These are phyloP conservation scores for Agapetus fuscipes DNA, from an alignment of 2,888 invertebrate genomes.

Conservation along the genomic window DNA sequence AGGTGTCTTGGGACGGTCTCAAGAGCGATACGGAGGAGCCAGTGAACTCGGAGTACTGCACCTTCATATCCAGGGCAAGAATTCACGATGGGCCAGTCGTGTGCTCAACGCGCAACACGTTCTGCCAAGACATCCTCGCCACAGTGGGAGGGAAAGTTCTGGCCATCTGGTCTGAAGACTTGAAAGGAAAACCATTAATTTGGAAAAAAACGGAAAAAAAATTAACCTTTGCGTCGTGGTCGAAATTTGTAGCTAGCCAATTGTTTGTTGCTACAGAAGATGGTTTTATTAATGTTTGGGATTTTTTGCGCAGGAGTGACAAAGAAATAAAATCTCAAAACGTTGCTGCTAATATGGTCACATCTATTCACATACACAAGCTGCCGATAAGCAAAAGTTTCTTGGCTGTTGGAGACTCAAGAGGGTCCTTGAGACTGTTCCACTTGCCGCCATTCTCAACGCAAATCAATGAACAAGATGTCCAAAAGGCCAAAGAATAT, in stretches of 20 bases:
- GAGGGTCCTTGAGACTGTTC: conserved; percentile 58
- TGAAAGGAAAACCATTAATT: conserved; percentile 49
- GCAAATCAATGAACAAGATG: conserved; percentile 34
- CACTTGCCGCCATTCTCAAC: conserved; percentile 46
- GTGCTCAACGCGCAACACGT: conserved; percentile 50
- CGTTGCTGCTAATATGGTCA: conserved; percentile 56
- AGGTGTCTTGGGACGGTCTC: conserved; percentile 57
- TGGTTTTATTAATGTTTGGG: conserved; percentile 75
- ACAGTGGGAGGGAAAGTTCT: conserved; percentile 68
- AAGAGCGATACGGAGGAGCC: conserved; percentile 52
- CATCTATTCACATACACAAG: conserved; percentile 51
- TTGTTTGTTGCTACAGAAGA: conserved; percentile 62
- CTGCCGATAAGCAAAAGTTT: conserved; percentile 47
- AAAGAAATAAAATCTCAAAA: conserved; percentile 56
- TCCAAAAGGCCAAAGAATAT: conserved; percentile 35
- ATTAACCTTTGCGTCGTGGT: conserved; percentile 63
- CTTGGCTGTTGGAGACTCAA: conserved; percentile 57
- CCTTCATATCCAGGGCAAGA: conserved; percentile 36
- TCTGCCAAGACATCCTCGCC: conserved; percentile 49
- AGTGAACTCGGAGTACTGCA: conserved; percentile 50
- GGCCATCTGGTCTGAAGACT: conserved; percentile 64
- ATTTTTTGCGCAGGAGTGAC: conserved; percentile 60
- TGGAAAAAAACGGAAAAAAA: conserved; percentile 53
- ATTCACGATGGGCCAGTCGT: conserved; percentile 66
- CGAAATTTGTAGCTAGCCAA: conserved; percentile 61